phyloP scores from a whole-genome alignment of 2,797 vertebrate species.

The Neoniphon sammara region DNA sequence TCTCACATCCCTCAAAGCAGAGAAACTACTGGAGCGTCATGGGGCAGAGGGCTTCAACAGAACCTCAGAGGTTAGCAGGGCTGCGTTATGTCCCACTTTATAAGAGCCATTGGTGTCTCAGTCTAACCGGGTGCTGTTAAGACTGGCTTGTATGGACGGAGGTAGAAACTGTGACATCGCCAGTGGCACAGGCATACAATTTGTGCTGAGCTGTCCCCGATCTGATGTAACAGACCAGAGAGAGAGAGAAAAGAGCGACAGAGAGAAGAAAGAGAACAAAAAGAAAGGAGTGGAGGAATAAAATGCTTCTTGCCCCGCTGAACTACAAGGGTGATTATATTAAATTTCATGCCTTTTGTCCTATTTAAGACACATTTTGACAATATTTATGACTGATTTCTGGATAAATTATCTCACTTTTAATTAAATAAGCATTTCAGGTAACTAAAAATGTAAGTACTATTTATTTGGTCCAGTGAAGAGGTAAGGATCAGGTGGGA shows the following conservation, averaged over 20 bases:
- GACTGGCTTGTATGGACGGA: not conserved
- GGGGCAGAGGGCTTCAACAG: constrained; percentile 31
- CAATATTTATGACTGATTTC: too few species aligned
- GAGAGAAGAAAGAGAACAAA: not conserved
- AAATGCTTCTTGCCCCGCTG: constrained; percentile 6
- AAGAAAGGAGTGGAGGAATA: constrained; percentile 11
- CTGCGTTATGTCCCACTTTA: constrained; percentile 25
- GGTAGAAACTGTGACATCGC: constrained; percentile 4
- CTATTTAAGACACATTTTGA: too few species aligned
- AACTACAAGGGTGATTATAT: not conserved
- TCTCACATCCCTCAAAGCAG: constrained; percentile 34
- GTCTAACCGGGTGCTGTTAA: constrained; percentile 23
- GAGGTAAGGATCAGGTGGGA: too few species aligned
- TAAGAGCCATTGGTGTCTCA: constrained; percentile 20
- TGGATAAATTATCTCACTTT: too few species aligned
- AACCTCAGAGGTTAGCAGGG: constrained; percentile 16
- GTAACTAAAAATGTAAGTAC: too few species aligned
- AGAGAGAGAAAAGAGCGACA: not conserved
- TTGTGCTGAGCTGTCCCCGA: constrained; percentile 1
- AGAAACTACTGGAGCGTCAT: constrained; percentile 27
- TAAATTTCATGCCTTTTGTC: too few species aligned
- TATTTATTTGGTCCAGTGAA: too few species aligned
- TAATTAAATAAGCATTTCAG: too few species aligned
- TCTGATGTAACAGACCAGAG: constrained; percentile 12
- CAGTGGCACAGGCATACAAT: not conserved